Base-by-base conservation (phyloP, 2,797 vertebrate genomes). In the Enteromius trimaculatus region DNA sequence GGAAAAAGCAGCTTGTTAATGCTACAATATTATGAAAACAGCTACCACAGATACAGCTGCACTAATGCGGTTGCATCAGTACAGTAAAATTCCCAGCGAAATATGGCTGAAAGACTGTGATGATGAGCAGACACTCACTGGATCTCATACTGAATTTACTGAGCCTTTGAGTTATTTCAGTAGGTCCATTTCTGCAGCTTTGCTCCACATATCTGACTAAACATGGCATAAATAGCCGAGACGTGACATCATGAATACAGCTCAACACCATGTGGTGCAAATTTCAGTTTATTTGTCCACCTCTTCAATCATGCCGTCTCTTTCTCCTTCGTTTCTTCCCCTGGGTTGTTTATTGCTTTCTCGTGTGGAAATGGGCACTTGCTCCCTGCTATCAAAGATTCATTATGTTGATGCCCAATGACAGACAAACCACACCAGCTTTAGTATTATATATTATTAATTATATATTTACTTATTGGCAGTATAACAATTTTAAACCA, bases 341-440 rank as follows among this genome's bases (percentile, higher is more conserved):
- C 42, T n/a, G 31, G 13, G 23, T 66, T 77, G 53, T 85, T 82
- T 86, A 53, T 88, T 77, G 77, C 29, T 29, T 64, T 81, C 72
- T 78, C 26, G 37, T 42, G 39, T 64, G 53, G 49, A 80, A 71
- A 74, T 81, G 58, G 79, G 47, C 64, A 75, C 39, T 72, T 77
- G 60, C 69, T 74, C 55, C 51, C 68, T 78, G 34, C 72, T 70
- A 71, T 71, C 62, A 64, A 55, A 76, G 69, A 23, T 81, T 58
- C 42, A 39, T 81, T 81, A 51, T 14, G 29, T 49, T 47, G 26
- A 44, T 62, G 64, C 64, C 44, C 53, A 65, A 49, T 10, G 49
- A 47, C 29, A 10, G 44, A 58, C 9, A 37, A 76, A 76, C 66
- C 23, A 49, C 21, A 31, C 3, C 23, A 37, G 37, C 44, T 58